Percentiles rank a stretch among this genome's conserved stretches.
Conservation (phyloP, 2,797 vertebrate genomes). For the Sarcophilus harrisii region DNA sequence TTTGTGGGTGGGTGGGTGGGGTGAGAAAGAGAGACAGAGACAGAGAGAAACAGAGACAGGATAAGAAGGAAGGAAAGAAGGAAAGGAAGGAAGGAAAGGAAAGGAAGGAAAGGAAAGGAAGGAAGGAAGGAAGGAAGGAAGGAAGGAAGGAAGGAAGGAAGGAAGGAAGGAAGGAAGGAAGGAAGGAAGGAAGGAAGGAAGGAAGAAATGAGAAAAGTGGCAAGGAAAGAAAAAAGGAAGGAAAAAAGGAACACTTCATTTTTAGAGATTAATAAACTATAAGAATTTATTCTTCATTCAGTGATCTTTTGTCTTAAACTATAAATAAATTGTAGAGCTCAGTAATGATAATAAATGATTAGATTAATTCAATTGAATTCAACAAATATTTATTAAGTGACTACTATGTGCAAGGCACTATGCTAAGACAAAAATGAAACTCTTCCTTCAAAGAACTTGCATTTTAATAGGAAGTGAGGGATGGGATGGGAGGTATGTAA, state of each 20-base stretch:
- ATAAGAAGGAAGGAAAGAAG: too few relatives aligned
- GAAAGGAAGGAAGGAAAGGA: too few relatives aligned
- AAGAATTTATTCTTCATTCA: not conserved
- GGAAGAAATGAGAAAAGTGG: not conserved
- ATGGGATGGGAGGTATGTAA: not conserved
- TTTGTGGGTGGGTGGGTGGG: not conserved
- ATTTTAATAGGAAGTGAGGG: not conserved
- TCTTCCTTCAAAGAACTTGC: not conserved
- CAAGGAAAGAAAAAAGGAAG: too few relatives aligned
- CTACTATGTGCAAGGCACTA: not conserved
- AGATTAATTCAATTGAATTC: not conserved
- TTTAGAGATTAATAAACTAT: not conserved
- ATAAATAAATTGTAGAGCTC: not conserved
- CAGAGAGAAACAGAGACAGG: too few relatives aligned
- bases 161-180: too few relatives aligned
- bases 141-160: fast-evolving
- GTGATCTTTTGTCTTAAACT: not conserved
- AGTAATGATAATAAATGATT: not conserved
- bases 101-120: too few relatives aligned
- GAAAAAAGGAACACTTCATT: not conserved
- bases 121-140: fast-evolving
- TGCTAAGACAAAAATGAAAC: not conserved
- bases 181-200: too few relatives aligned
- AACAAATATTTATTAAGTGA: not conserved
- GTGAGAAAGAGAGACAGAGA: not conserved